phyloP scores from a whole-genome alignment of 2,113 vertebrate genomes.

The Galemys pyrenaicus region DNA sequence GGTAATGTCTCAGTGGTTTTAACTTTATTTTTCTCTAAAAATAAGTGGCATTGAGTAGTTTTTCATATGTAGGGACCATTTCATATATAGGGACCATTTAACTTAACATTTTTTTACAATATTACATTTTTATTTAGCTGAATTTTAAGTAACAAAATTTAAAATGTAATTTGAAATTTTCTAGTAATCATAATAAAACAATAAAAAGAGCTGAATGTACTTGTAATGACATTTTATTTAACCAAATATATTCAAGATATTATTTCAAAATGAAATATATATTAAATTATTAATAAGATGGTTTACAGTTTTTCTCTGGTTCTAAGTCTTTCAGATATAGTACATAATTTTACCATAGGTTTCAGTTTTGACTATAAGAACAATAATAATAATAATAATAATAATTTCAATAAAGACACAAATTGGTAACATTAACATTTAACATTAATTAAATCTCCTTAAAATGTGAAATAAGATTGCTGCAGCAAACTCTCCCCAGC shows the following conservation, averaged over 20 bases:
- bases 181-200: neutral
- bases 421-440: no score
- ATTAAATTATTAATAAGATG: neutral
- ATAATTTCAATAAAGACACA: no score
- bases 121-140: neutral
- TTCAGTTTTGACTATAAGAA: neutral
- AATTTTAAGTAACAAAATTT: neutral
- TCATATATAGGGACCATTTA: neutral
- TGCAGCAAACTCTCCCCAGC: neutral
- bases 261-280: slow-evolving; percentile 11
- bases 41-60: neutral
- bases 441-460: no score
- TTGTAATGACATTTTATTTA: neutral
- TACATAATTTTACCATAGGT: neutral
- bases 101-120: no score
- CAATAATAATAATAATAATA: no score
- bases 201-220: neutral
- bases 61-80: neutral
- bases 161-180: neutral
- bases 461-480: no score
- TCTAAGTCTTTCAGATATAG: neutral
- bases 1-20: neutral
- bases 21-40: neutral
- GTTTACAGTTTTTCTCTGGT: neutral
- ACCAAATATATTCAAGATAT: neutral